Evolutionary conservation across 2,113 vertebrate species (phyloP), one percentile per base, ranked within the genome.

Genomic region (Mystacornis crossleyi): DNA sequence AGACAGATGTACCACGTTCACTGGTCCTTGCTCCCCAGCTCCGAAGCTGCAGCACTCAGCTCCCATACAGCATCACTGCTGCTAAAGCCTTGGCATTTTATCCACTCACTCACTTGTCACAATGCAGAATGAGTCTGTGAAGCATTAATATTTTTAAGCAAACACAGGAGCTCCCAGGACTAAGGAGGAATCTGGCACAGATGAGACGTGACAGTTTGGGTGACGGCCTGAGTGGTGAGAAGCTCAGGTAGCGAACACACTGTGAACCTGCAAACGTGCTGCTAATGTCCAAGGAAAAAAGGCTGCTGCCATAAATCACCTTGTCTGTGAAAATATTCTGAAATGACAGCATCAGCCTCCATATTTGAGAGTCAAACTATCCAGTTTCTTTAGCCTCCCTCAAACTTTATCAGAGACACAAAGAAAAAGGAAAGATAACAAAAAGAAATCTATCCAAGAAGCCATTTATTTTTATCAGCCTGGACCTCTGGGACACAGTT

Each of bases 11-110:
- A 89, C 65, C 78, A 69, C 6, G 1, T 74, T 82, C n/a, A 4
- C 12, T 70, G 81, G 57, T 91, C 84, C 71, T 62, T 82, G 79
- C 58, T 85, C 70, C 81, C 40, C 82, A 40, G 86, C 81, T 71
- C 65, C 42, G 36, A 31, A 43, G 87, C 43, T 80, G 64, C 64
- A 77, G 60, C 7, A 6, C 42, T 81, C 28, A 33, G 75, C 60
- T 90, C 67, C 80, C 65, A 11, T 14, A 17, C 28, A 81, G 86
- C 40, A 79, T 9, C 40, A 43, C 36, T 23, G 55, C 72, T 60
- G 65, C 67, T 86, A 81, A 67, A 91, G 79, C 71, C 74, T 58
- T 18, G 9, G 14, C 69, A 40, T 62, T 90, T 93, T 50, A 90
- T 42, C 75, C 31, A 7, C 43, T 34, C 5, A 3, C 67, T 55